Conservation (phyloP, 2,113 vertebrate species). For the Regulus satrapa region DNA sequence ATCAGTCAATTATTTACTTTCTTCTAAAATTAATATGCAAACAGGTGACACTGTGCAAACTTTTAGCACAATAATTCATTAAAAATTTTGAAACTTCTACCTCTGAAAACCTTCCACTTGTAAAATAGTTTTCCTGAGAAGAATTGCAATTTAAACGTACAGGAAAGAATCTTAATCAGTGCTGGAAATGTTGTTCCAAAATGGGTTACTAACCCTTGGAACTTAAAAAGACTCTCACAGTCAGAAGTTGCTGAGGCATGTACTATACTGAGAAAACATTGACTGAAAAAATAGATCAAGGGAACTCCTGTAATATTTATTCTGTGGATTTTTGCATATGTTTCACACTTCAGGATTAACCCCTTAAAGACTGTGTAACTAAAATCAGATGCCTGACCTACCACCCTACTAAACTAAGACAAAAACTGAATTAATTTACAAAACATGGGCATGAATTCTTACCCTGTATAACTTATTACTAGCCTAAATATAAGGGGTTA, state of each 20-base stretch:
- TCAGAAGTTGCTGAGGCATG: slow-evolving; percentile 54
- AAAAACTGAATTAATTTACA: slow-evolving; percentile 46
- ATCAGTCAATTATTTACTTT: background rate
- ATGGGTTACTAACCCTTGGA: background rate
- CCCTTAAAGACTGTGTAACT: slow-evolving; percentile 73
- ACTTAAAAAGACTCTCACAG: slow-evolving; percentile 7
- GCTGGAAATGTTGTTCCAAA: background rate
- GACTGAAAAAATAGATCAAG: slow-evolving; percentile 3
- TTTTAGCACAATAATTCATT: background rate
- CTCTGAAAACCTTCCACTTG: background rate
- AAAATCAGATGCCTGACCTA: slow-evolving; percentile 59
- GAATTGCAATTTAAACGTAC: background rate
- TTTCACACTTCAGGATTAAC: slow-evolving; percentile 79
- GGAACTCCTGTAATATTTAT: slow-evolving; percentile 53
- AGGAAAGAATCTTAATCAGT: background rate
- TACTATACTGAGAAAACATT: slow-evolving; percentile 44
- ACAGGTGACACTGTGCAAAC: slow-evolving; percentile 37
- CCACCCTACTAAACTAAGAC: slow-evolving; percentile 23
- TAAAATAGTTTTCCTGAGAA: background rate
- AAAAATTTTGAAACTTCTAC: background rate
- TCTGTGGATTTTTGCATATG: slow-evolving; percentile 82
- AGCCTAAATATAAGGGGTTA: slow-evolving; percentile 79
- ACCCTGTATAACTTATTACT: slow-evolving; percentile 1
- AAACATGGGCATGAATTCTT: slow-evolving; percentile 49
- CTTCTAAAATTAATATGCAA: slow-evolving; percentile 25